Conservation (phyloP, 2,888 invertebrate species). For the Sinopyrophorus schimmeli region DNA sequence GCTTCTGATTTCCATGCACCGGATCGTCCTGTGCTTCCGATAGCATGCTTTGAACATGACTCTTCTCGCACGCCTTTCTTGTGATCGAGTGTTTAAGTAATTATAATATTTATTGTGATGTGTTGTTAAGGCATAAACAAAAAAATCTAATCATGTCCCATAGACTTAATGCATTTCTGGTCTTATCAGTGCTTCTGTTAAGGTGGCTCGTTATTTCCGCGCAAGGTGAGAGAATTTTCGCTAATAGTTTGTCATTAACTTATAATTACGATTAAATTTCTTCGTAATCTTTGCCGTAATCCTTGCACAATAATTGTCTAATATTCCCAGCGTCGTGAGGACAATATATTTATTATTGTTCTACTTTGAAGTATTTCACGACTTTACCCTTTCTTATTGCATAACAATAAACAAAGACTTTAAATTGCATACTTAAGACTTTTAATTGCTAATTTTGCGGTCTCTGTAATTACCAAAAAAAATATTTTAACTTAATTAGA, state of each 20-base stretch:
- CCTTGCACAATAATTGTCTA: not conserved
- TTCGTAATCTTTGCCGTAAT: not conserved
- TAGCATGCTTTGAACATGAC: slow-evolving; percentile 11
- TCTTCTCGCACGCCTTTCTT: slow-evolving; percentile 1
- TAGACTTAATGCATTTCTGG: slow-evolving; percentile 14
- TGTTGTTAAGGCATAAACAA: slow-evolving; percentile 6
- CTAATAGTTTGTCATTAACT: slow-evolving; percentile 8
- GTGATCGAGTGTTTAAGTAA: not conserved
- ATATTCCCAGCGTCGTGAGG: not conserved
- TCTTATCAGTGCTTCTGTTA: slow-evolving; percentile 17
- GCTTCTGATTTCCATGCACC: slow-evolving; percentile 11
- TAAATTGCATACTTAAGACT: no score
- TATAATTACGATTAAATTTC: slow-evolving; percentile 3
- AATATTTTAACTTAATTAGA: no score
- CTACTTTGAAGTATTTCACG: slow-evolving; percentile 9
- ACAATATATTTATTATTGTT: slow-evolving; percentile 11
- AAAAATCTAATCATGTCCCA: slow-evolving; percentile 3
- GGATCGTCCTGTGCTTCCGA: slow-evolving; percentile 2
- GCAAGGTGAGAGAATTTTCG: slow-evolving; percentile 21
- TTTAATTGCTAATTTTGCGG: no score
- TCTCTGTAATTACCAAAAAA: no score
- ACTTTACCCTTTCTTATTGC: slow-evolving; percentile 4
- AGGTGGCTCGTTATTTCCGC: slow-evolving; percentile 19
- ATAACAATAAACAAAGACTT: not conserved
- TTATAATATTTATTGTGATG: slow-evolving; percentile 10